Evolutionary conservation across 64 coral and sea anemone species (phyloP), one percentile per base, ranked within the genome.

Genomic region (Porites australiensis): DNA sequence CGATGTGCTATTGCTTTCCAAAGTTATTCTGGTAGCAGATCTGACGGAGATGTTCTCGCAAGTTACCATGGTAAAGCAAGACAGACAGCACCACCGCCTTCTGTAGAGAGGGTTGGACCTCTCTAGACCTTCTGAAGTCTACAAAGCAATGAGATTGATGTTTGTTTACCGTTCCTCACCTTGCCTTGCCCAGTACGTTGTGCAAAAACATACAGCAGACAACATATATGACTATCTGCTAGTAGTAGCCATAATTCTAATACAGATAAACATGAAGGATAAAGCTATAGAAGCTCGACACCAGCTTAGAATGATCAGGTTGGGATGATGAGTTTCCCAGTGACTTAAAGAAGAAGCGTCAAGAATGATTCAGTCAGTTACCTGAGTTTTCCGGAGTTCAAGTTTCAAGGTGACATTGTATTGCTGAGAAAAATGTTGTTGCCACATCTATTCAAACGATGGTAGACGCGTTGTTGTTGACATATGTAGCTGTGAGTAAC

Each of bases 41-140:
- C n/a, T 89, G 55, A 85, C 93, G 3, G 81, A 95, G 13, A 95
- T 95, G 82, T 90, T 86, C 45, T 95, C 82, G 9, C 81, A 90
- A 47, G 81, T 95, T 5, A 21, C 5, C 21, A 77, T 57, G 47
- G 79, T 49, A 9, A 66, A 90, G 58, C 62, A 86, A 80, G 90
- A 92, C 55, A 58, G 89, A 13, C 50, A 15, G 13, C 74, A 87
- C 20, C 93, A 90, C 18, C 87, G 93, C 10, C 86, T 86, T 44
- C 52, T 94, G 16, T 94, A 79, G 87, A 80, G 86, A 59, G 87
- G 75, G 9, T n/a, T 94, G 67, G 78, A 90, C 1, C 27, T 45
- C 5, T 8, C 69, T 2, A 86, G 23, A 72, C 61, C 61, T 16
- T 71, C 81, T 3, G 88, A 95, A 4, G 74, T 95, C 43, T 91